Conservation (phyloP, 37 sponge, comb jelly and placozoan genomes). For the Halichondria panicea region DNA sequence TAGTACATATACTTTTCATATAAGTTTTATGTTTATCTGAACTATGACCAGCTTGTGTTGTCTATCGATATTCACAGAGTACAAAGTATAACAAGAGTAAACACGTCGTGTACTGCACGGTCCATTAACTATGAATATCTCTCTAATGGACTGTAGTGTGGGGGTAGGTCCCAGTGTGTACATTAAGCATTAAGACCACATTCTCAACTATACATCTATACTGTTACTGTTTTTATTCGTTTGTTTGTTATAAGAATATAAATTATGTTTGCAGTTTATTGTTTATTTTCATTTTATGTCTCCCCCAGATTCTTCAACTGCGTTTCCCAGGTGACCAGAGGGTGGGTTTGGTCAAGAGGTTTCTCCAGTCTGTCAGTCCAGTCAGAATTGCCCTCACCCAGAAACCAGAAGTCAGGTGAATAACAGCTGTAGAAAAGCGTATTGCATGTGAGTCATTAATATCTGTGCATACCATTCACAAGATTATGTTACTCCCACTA, state of each 20-base stretch:
- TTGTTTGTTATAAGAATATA: not conserved
- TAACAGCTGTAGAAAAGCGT: too few relatives aligned
- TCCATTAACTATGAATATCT: not conserved
- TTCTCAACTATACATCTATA: not conserved
- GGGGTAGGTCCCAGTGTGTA: not conserved
- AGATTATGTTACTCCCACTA: too few relatives aligned
- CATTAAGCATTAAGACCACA: not conserved
- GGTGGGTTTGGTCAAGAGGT: constrained; percentile 59
- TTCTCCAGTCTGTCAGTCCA: constrained; percentile 80
- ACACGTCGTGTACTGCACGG: too few relatives aligned
- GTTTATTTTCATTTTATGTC: not conserved
- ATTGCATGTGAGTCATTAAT: too few relatives aligned
- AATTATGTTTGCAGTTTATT: not conserved
- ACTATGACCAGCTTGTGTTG: too few relatives aligned
- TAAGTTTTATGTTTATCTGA: too few relatives aligned
- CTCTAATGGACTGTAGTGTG: not conserved
- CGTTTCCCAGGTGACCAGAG: constrained; percentile 73
- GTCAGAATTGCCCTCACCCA: constrained; percentile 69
- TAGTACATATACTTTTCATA: too few relatives aligned
- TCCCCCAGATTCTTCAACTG: constrained; percentile 36
- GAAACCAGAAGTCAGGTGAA: constrained; percentile 84
- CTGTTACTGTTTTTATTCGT: not conserved
- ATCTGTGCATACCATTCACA: too few relatives aligned
- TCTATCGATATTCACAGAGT: too few relatives aligned
- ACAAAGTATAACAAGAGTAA: too few relatives aligned